Base-by-base conservation (phyloP, 2,888 invertebrate genomes). In the Brenthis daphne region DNA sequence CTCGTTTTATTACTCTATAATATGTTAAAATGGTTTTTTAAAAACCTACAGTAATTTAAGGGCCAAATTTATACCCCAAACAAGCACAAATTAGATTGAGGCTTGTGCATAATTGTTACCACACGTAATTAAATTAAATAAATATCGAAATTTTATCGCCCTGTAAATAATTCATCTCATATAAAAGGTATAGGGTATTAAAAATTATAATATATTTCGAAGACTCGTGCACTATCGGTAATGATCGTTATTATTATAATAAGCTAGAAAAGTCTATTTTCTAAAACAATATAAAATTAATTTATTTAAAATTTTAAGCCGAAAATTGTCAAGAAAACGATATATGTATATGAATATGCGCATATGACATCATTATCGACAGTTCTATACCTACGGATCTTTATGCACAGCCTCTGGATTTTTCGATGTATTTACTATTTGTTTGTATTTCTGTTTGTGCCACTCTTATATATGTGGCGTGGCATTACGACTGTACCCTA, bases 381-480 rank as follows among this genome's bases (percentile, higher is more conserved):
- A 51, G 51, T 51, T n/a, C 13, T 12, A 61, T 50, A 33, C 51
- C 13, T 3, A 33, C 8, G 6, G n/a, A 47, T 51, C 75, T 75
- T 80, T 80, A 75, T 82, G 83, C 83, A 83, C 82, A 75, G 64
- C 73, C 74, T 75, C 73, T 76, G 71, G 80, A 77, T 74, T 84
- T 89, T 86, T 89, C 75, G 89, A 90, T 81, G 82, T 85, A 83
- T 88, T 88, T 90, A 86, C 85, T 82, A 72, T 56, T 65, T 20
- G 53, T 67, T 72, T 65, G 47, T 60, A 57, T 66, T 64, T 61
- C 78, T 70, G 48, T 69, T 80, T 78, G 68, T 69, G 72, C 64
- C 65, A 66, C 77, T 79, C 75, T 78, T 43, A 2, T 43, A 43
- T 43, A 82, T 80, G 77, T 71, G 69, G 75, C 76, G 72, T 73